Evolutionary conservation across 2,888 invertebrate species (phyloP), one percentile per base, ranked within the genome.

Genomic region (Mythimna albipuncta): DNA sequence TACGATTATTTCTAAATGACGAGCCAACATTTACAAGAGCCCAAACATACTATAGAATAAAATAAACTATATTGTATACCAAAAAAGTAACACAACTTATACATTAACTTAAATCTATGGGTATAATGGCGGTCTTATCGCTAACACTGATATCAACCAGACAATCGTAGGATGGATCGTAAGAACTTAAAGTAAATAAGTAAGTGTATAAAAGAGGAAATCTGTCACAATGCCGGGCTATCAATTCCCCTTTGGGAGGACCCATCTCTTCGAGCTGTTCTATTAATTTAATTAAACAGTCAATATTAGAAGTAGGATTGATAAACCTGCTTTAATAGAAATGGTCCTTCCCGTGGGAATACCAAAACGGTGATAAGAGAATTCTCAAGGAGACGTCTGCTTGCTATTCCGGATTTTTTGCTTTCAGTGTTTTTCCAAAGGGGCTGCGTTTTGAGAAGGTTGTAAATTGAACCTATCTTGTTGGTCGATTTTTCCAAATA

Each of bases 181-280:
- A 9, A 38, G 38, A 38, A 38, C 38, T 38, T 9, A 38, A 38
- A 9, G 26, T 26, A 26, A 38, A 9, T 38, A 11, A 62, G 19
- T 47, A 21, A 62, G 26, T 54, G 32, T 57, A 70, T 64, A 32
- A 67, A 80, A 58, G 41, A 68, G 26, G n/a, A 64, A 71, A 79
- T 82, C 65, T 69, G 70, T 71, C 69, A 62, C 69, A 69, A 67
- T 52, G 69, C 47, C 69, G 66, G 57, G 62, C 63, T 55, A 50
- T 70, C 70, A 57, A 72, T 71, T 80, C 64, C 67, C 73, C 21
- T 26, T 47, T 62, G 69, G 69, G 61, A 66, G 35, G 62, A 80
- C 78, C 78, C 78, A 55, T 55, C 76, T 76, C 58, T 71, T 61
- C 47, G 61, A 75, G 66, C 61, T 64, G 70, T 70, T 26, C 54